Conservation (phyloP, 2,797 vertebrate genomes). For the Pogonophryne albipinna region DNA sequence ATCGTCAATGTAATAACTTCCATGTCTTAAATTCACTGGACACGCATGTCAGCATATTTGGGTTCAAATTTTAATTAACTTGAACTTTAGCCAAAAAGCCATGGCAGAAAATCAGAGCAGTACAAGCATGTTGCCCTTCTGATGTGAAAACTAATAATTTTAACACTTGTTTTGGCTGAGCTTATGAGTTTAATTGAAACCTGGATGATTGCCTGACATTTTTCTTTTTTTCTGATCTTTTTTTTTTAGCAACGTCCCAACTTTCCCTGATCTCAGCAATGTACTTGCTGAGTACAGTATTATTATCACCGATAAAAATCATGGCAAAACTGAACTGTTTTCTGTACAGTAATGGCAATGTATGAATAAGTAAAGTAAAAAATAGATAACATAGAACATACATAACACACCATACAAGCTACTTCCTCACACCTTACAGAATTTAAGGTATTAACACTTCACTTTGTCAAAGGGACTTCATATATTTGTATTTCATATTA, state of each 20-base stretch:
- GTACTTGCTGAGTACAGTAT: not conserved
- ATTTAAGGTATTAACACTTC: not conserved
- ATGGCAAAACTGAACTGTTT: too few species aligned
- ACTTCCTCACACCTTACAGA: not conserved
- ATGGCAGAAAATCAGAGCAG: slow-evolving; percentile 17
- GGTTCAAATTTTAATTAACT: slow-evolving; percentile 11
- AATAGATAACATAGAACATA: not conserved
- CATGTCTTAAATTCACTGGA: not conserved
- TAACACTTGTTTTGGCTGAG: not conserved
- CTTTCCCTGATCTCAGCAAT: not conserved
- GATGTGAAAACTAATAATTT: not conserved
- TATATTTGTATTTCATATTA: not conserved
- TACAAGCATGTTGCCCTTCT: not conserved
- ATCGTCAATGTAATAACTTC: not conserved
- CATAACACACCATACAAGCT: not conserved
- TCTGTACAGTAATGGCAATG: not conserved
- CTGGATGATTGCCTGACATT: not conserved
- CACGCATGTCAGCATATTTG: slow-evolving; percentile 1
- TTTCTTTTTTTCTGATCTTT: not conserved
- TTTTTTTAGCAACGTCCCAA: not conserved
- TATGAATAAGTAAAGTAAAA: not conserved
- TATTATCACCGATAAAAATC: not conserved
- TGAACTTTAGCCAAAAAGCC: slow-evolving; percentile 17
- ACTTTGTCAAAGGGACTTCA: not conserved
- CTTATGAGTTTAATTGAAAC: not conserved